Base-by-base conservation (phyloP, 2,888 invertebrate species). In the Thysanoteuthis rhombus region DNA sequence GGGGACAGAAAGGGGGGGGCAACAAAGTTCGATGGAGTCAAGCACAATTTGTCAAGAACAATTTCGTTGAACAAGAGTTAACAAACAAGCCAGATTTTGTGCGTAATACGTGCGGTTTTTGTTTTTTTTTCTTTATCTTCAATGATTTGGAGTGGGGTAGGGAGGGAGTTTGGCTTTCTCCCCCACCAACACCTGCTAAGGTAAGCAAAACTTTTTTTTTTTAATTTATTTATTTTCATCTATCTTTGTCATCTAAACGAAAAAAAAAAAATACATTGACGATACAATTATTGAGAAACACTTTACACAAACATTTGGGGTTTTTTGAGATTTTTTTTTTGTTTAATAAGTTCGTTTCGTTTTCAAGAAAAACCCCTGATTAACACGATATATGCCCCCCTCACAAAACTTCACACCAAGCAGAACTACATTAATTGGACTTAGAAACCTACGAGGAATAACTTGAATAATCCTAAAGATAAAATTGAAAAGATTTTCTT, bases 11-110 rank as follows among this genome's bases (percentile, higher is more conserved):
- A 5, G 58, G 25, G 25, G 25, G 75, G n/a, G n/a, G 75, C 19
- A 19, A 75, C n/a, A 75, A 75, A n/a, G 75, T 16, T 75, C 36
- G 36, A 75, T 36, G 75, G 16, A 75, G 16, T 36, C 36, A 36
- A 75, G 75, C 75, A 36, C 16, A 75, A 16, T 75, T 75, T 75
- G 36, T 75, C 75, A 75, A 36, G n/a, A 75, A 75, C 75, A 75
- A 75, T 75, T 75, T 75, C 36, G 75, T 75, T 75, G 75, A 75
- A 75, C 75, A 36, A 75, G 36, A 36, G 75, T 75, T 75, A 75
- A 75, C n/a, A 75, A 75, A 75, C 75, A 75, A 75, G 75, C 75
- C 75, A 75, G n/a, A 75, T 75, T 75, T 75, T 75, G 75, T 75
- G 75, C 75, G 75, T 75, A 75, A 75, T n/a, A 75, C 16, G 75